Conservation (phyloP, 2,113 vertebrate species). For the Thalassarche chlororhynchos region DNA sequence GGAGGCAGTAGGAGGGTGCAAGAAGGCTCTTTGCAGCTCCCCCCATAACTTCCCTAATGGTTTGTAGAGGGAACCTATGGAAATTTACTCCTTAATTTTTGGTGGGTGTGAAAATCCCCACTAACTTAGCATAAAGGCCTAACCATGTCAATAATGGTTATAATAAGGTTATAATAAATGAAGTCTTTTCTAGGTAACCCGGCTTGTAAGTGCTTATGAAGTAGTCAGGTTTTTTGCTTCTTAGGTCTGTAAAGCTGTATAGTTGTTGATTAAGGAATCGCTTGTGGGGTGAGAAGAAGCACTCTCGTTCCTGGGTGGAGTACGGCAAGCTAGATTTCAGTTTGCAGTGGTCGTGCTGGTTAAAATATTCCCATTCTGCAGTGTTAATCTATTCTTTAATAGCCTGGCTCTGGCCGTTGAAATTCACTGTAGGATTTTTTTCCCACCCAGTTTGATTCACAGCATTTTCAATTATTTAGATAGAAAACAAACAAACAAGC, state of each 20-base stretch:
- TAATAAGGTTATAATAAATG: not conserved
- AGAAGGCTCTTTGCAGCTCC: not conserved
- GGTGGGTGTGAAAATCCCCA: not conserved
- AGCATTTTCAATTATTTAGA: conserved; percentile 49
- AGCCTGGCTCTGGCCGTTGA: conserved; percentile 7
- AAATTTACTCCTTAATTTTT: not conserved
- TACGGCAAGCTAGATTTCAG: conserved; percentile 19
- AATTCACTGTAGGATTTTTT: conserved; percentile 22
- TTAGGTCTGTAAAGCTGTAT: not conserved
- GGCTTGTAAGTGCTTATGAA: not conserved
- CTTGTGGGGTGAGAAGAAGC: not conserved
- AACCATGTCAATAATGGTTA: not conserved
- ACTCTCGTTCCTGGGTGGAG: not conserved
- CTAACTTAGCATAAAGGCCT: not conserved
- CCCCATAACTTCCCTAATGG: not conserved
- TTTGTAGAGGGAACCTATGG: not conserved
- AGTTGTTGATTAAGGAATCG: not conserved
- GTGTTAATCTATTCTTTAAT: conserved; percentile 23
- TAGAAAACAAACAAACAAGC: not conserved
- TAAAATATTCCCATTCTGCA: conserved; percentile 39
- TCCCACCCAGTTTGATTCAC: conserved; percentile 16
- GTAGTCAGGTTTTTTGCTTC: not conserved
- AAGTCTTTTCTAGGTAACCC: not conserved
- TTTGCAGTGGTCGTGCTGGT: conserved; percentile 41
- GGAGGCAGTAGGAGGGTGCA: not conserved